Conservation (phyloP, 2,888 invertebrate species). For the Molorchus minor region DNA sequence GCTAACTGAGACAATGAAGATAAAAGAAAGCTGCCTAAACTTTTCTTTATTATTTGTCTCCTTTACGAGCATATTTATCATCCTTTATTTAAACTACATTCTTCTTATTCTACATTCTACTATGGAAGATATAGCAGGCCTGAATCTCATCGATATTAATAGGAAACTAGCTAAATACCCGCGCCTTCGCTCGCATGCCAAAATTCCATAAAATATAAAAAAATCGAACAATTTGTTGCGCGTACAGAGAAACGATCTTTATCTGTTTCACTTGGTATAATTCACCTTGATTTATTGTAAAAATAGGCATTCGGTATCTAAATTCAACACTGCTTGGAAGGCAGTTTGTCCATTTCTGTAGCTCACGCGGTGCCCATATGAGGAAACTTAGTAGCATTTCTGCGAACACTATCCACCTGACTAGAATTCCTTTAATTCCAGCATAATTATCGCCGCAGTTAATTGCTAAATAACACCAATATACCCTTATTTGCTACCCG, state of each 20-base stretch:
- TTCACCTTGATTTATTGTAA: constrained; percentile 56
- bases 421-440: constrained; percentile 53
- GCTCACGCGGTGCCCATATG: constrained; percentile 53
- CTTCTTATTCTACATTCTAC: too few species aligned
- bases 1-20: too few species aligned
- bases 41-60: too few species aligned
- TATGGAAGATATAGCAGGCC: too few species aligned
- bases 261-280: constrained; percentile 39
- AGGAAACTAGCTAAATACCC: too few species aligned
- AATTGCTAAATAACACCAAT: constrained; percentile 49
- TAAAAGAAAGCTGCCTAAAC: too few species aligned
- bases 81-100: too few species aligned
- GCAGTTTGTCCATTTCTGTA: constrained; percentile 53
- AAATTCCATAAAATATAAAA: constrained; percentile 32
- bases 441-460: constrained; percentile 50
- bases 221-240: constrained; percentile 44
- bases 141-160: too few species aligned
- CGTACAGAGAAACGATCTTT: constrained; percentile 41
- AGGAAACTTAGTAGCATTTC: constrained; percentile 50
- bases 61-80: too few species aligned
- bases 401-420: constrained; percentile 57
- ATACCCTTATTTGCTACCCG: constrained; percentile 42
- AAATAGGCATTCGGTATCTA: constrained; percentile 54
- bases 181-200: too few species aligned
- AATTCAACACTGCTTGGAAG: constrained; percentile 53